phyloP scores from a whole-genome alignment of 2,888 invertebrate species.

The Onthophagus sagittarius region DNA sequence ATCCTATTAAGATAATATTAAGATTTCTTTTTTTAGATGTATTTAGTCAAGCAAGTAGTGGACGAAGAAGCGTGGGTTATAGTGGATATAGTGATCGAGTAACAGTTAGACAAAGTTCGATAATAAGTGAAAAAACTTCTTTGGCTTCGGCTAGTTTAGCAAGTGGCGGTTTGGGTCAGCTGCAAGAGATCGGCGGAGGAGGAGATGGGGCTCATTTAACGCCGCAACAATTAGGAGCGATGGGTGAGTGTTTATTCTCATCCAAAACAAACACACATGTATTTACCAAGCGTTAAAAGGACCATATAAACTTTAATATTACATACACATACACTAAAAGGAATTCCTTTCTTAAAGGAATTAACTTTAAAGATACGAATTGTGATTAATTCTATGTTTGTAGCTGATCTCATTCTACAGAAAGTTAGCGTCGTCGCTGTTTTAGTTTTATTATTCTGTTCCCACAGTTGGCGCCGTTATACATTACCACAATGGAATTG shows the following conservation, averaged over 20 bases:
- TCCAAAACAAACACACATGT: background rate
- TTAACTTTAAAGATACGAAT: background rate
- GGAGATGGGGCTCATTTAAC: slow-evolving; percentile 66
- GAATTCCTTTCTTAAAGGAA: background rate
- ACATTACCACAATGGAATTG: background rate
- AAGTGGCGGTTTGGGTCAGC: slow-evolving; percentile 47
- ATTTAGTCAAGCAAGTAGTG: slow-evolving; percentile 63
- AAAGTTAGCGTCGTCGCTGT: background rate
- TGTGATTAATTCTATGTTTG: background rate
- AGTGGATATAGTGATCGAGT: slow-evolving; percentile 42
- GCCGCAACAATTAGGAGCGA: slow-evolving; percentile 83
- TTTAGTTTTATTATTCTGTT: background rate
- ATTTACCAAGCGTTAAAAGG: background rate
- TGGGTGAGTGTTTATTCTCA: slow-evolving; percentile 63
- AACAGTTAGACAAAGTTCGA: slow-evolving; percentile 49
- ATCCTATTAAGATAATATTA: background rate
- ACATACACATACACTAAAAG: too few relatives aligned
- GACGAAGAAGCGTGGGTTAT: slow-evolving; percentile 57
- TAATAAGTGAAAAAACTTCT: slow-evolving; percentile 63
- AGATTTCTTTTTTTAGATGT: slow-evolving; percentile 46
- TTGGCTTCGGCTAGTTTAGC: slow-evolving; percentile 64
- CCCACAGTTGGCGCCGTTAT: background rate
- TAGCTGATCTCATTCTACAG: background rate
- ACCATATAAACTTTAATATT: too few relatives aligned
- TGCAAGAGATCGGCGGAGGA: slow-evolving; percentile 39